Evolutionary conservation across 2,797 vertebrate species (phyloP).

Genomic region (Cottoperca gobio): DNA sequence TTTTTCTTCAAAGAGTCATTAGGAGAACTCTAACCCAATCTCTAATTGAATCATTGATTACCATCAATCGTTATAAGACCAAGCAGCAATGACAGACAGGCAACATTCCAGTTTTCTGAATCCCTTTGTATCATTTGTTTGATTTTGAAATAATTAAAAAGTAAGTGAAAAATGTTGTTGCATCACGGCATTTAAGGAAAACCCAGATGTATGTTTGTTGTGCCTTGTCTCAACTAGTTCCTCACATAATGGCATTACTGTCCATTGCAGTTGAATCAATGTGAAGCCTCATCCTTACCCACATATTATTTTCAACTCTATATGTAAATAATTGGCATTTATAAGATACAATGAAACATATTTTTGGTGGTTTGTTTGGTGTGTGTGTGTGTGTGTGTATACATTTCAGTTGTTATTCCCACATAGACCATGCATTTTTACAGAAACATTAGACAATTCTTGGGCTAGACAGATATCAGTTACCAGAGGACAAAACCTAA

Average conservation of each 20-base stretch:
- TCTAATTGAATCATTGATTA: constrained; percentile 10
- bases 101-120: not conserved
- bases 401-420: too few relatives aligned
- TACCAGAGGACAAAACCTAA: too few relatives aligned
- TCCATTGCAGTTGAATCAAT: not conserved
- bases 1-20: not conserved
- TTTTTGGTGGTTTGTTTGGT: too few relatives aligned
- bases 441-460: too few relatives aligned
- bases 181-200: not conserved
- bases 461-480: too few relatives aligned
- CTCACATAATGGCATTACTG: not conserved
- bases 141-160: not conserved
- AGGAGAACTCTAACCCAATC: not conserved
- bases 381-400: too few relatives aligned
- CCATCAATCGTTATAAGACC: not conserved
- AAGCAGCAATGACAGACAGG: not conserved
- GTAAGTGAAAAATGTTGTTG: not conserved
- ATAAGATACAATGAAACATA: too few relatives aligned
- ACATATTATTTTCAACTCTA: not conserved
- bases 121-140: not conserved
- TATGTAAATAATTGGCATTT: too few relatives aligned
- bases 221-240: not conserved
- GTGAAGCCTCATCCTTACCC: not conserved
- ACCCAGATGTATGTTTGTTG: not conserved
- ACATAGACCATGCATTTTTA: too few relatives aligned